Evolutionary conservation across 30 jellyfish, hydroid and myxozoan genomes (phyloP).

Genomic region (Haliclystus octoradiatus): DNA sequence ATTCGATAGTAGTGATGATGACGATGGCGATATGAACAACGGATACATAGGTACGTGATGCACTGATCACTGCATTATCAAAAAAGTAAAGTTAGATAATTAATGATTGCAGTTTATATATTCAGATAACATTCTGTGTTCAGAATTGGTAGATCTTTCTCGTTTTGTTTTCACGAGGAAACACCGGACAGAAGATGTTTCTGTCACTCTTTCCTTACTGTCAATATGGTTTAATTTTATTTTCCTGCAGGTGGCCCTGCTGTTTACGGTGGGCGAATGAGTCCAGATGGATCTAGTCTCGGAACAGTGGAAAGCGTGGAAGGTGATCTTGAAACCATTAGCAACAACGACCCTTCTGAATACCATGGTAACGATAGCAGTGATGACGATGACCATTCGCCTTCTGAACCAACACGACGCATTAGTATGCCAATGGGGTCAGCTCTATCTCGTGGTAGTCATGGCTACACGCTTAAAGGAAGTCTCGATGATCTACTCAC

Average conservation of each 20-base stretch:
- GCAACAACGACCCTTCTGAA: conserved; percentile 37
- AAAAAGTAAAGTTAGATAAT: no score
- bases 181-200: no score
- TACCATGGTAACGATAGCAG: conserved; percentile 55
- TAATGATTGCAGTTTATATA: no score
- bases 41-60: conserved; percentile 55
- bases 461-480: conserved; percentile 60
- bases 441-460: conserved; percentile 55
- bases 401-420: conserved; percentile 36
- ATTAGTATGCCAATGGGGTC: conserved; percentile 55
- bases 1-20: conserved; percentile 86
- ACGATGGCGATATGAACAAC: conserved; percentile 48
- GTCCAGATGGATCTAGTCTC: conserved; percentile 98
- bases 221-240: no score
- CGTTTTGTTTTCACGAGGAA: no score
- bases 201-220: no score
- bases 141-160: no score
- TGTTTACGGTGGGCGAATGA: conserved; percentile 93
- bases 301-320: conserved; percentile 96
- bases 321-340: conserved; percentile 80
- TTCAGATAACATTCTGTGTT: no score
- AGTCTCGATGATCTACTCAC: conserved; percentile 46
- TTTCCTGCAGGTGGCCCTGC: conserved; percentile 80
- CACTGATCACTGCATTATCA: no score
- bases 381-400: conserved; percentile 53